Conservation (phyloP, 2,113 vertebrate species). For the Herpetotheres cachinnans region DNA sequence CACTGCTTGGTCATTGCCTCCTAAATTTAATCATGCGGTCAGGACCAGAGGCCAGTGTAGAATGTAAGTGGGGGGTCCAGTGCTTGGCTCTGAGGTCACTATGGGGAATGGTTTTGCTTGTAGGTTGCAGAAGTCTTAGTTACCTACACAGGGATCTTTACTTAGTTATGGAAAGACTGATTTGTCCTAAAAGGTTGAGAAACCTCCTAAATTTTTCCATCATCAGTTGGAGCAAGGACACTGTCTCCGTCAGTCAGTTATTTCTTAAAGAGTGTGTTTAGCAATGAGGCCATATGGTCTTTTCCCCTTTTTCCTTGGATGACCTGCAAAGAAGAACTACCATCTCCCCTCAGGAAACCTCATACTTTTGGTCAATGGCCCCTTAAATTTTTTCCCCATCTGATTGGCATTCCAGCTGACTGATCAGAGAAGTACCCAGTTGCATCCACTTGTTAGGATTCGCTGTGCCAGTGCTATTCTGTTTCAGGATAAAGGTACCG, state of each 20-base stretch:
- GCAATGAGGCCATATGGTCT: background rate
- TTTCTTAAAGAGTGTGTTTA: background rate
- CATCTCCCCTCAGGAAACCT: background rate
- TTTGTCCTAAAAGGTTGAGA: background rate
- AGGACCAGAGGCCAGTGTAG: background rate
- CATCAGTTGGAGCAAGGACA: background rate
- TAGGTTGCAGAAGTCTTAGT: background rate
- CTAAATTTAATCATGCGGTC: background rate
- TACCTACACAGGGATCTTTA: background rate
- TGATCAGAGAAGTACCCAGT: background rate
- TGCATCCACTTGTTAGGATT: background rate
- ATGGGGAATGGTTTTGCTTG: background rate
- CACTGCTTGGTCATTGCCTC: background rate
- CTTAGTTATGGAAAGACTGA: background rate
- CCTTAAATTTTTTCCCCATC: slow-evolving; percentile 10
- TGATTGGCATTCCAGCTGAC: background rate
- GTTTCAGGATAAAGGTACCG: background rate
- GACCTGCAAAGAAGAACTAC: background rate
- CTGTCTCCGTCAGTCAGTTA: background rate
- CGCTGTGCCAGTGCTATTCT: background rate
- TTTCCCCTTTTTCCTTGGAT: background rate
- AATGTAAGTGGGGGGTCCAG: background rate
- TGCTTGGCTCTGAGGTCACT: background rate
- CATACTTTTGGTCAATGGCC: slow-evolving; percentile 8
- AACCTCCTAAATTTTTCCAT: background rate